phyloP scores from a whole-genome alignment of 2,797 vertebrate species.

The Leptatherina wallacei region DNA sequence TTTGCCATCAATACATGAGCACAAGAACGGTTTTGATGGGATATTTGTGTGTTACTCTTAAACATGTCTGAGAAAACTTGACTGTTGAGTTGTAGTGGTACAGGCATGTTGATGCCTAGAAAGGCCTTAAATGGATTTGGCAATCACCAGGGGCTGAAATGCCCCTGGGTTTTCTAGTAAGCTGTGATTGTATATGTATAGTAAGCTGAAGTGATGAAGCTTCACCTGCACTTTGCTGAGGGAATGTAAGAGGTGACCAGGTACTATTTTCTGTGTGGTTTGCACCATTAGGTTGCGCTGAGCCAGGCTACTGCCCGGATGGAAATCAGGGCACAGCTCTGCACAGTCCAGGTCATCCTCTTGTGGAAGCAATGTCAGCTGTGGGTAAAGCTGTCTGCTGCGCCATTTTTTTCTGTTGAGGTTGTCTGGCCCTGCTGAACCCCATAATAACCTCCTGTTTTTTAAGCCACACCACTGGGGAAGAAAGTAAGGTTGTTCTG shows the following conservation, averaged over 20 bases:
- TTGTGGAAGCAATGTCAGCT: constrained; percentile 60
- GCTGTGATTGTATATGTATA: constrained; percentile 85
- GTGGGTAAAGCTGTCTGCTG: constrained; percentile 85
- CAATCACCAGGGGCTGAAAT: constrained; percentile 71
- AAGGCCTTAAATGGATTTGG: constrained; percentile 81
- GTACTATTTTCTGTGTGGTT: constrained; percentile 64
- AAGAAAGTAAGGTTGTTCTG: constrained; percentile 77
- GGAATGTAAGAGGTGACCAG: constrained; percentile 73
- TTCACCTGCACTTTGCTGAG: constrained; percentile 84
- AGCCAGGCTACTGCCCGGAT: constrained; percentile 35
- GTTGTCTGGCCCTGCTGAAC: constrained; percentile 66
- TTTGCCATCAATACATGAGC: constrained; percentile 43
- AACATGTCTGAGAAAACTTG: constrained; percentile 54
- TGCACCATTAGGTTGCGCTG: constrained; percentile 42
- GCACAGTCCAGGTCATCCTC: constrained; percentile 45
- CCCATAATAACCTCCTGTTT: constrained; percentile 61
- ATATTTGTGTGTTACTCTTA: constrained; percentile 41
- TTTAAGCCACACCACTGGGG: constrained; percentile 71
- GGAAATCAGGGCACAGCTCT: constrained; percentile 39
- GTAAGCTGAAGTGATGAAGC: constrained; percentile 75
- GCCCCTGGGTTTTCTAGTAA: constrained; percentile 72
- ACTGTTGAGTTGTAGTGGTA: constrained; percentile 64
- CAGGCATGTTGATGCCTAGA: constrained; percentile 61
- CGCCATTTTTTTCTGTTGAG: constrained; percentile 53
- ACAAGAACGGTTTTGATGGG: constrained; percentile 35